These are phyloP conservation scores for Typhlichthys subterraneus DNA, from an alignment of 2,797 vertebrate species.

Conservation along the genomic window DNA sequence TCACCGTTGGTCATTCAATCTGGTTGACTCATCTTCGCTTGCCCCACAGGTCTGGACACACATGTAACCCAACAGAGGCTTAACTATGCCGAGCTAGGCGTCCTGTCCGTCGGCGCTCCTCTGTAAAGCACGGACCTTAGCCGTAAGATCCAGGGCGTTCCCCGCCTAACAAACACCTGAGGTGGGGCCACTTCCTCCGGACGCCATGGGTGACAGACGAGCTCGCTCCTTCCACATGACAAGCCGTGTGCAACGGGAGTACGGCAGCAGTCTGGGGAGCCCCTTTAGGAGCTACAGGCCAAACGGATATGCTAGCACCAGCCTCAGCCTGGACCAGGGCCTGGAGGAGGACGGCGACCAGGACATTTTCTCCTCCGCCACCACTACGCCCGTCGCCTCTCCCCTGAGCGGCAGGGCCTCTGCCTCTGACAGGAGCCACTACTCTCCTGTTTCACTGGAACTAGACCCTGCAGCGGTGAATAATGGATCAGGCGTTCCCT, in stretches of 20 bases:
- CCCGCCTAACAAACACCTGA: slow-evolving; percentile 5
- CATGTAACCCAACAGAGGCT: slow-evolving; percentile 34
- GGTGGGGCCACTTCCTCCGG: slow-evolving; percentile 21
- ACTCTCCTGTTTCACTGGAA: slow-evolving; percentile 82
- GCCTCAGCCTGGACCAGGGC: slow-evolving; percentile 49
- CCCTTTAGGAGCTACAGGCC: slow-evolving; percentile 57
- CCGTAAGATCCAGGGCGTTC: slow-evolving; percentile 17
- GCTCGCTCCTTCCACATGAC: slow-evolving; percentile 65
- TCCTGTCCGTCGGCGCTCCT: slow-evolving; percentile 13
- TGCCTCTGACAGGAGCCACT: slow-evolving; percentile 55
- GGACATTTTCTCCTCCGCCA: slow-evolving; percentile 2
- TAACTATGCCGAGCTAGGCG: slow-evolving; percentile 44
- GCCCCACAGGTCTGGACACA: slow-evolving; percentile 63
- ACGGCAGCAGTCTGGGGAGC: slow-evolving; percentile 56
- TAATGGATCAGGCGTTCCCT: slow-evolving; percentile 77
- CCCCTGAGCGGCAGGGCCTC: slow-evolving; percentile 33
- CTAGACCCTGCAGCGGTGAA: slow-evolving; percentile 70
- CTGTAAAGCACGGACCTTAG: slow-evolving; percentile 19
- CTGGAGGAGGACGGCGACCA: slow-evolving; percentile 38
- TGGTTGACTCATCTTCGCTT: slow-evolving; percentile 42
- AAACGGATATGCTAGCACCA: slow-evolving; percentile 65
- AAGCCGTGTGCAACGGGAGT: slow-evolving; percentile 63
- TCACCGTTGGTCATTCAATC: slow-evolving; percentile 30
- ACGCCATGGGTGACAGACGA: slow-evolving; percentile 65
- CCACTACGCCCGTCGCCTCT: slow-evolving; percentile 35